A percentile compares a stretch with the other conserved stretches of the same genome.
These are phyloP conservation scores for Contarinia nasturtii DNA, from an alignment of 1,140 invertebrate genomes.

Conservation along the genomic window DNA sequence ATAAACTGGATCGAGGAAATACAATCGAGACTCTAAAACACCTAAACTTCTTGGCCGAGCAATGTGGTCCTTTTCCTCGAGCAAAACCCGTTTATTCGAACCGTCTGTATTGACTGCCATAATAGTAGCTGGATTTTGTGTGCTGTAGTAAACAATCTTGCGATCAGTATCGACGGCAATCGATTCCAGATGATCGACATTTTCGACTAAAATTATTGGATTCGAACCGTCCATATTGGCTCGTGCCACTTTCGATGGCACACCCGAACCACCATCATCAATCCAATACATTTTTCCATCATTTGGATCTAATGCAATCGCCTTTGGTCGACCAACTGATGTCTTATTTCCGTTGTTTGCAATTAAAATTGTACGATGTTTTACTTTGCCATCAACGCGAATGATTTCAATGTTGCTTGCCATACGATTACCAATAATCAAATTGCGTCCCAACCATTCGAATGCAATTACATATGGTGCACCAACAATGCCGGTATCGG, in stretches of 20 bases:
- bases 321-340: conserved; percentile 73
- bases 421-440: conserved; percentile 82
- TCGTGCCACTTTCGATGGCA: conserved; percentile 75
- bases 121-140: conserved; percentile 50
- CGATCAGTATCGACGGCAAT: conserved; percentile 70
- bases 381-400: conserved; percentile 64
- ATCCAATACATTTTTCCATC: conserved; percentile 90
- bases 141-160: conserved; percentile 73
- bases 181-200: conserved; percentile 53
- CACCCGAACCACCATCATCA: conserved; percentile 80
- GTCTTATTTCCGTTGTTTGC: conserved; percentile 74
- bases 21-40: conserved; percentile 65
- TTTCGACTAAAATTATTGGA: conserved; percentile 43
- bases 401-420: conserved; percentile 88
- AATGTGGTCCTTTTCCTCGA: conserved; percentile 48
- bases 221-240: conserved; percentile 88
- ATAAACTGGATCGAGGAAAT: conserved; percentile 74
- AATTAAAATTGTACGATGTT: conserved; percentile 71
- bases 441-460: conserved; percentile 89
- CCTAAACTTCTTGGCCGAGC: conserved; percentile 63
- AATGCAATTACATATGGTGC: conserved; percentile 81
- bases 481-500: conserved; percentile 69
- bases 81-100: conserved; percentile 41
- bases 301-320: conserved; percentile 75
- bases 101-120: conserved; percentile 61